Base-by-base conservation (phyloP, 2,113 vertebrate species). In the Abramis brama region DNA sequence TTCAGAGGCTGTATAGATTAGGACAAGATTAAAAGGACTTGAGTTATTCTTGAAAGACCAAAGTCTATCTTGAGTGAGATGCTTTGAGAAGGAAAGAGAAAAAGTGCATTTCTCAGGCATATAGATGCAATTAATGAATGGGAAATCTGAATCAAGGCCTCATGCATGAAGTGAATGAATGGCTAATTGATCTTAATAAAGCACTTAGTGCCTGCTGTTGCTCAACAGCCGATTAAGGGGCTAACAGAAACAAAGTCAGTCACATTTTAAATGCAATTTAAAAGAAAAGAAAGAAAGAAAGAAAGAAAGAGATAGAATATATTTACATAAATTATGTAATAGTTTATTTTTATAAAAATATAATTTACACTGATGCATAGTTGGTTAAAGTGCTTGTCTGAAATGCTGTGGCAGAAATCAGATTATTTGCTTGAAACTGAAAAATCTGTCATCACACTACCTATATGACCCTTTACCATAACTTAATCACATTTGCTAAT, bases 151-250 rank as follows among this genome's bases (percentile, higher is more conserved):
- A 75, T 70, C n/a, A 9, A 64, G 39, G 36, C 15, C 78, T 80
- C 36, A 17, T 80, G 59, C 36, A 71, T 52, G 78, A 59, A 86
- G 59, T 33, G 33, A 85, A 85, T 83, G 59, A 86, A 86, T 74
- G 60, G 50, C 50, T 52, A 15, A 52, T 52, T 52, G 13, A 52
- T 5, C 50, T 52, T 17, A 52, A 52, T 52, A 52, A 52, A 52
- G 4, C 15, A 52, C 50, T 17, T 6, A 52, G 50, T 15, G 50
- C 13, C 50, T 1, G 50, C 15, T 52, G 13, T 52, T 5, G 43
- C 43, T 10, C 43, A 43, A 43, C 43, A 43, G 9, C 43, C 43
- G 43, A 43, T 43, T 43, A 43, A 43, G 43, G 43, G 43, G 43
- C 39, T 8, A 43, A 43, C 2, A 52, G 50, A 52, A 52, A 52